Evolutionary conservation across 2,797 vertebrate genomes (phyloP).

Genomic region (Pangasius djambal): DNA sequence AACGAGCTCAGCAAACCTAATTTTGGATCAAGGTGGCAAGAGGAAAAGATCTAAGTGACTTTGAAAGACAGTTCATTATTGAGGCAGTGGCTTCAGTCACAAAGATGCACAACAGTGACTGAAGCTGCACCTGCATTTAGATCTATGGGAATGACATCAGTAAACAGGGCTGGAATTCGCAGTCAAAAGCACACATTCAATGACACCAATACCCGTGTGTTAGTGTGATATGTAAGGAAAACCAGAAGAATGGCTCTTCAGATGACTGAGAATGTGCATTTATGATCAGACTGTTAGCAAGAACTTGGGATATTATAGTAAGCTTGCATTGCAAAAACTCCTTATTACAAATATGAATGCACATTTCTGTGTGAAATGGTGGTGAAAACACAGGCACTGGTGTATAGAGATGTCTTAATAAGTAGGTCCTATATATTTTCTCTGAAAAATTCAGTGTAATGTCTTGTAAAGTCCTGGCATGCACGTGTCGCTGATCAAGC

Average conservation of each 20-base stretch:
- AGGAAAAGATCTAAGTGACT: background rate
- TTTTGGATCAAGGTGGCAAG: background rate
- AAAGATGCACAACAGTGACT: background rate
- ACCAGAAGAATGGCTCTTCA: background rate
- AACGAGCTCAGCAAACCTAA: background rate
- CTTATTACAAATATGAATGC: background rate
- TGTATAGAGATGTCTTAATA: background rate
- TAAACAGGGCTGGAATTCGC: background rate
- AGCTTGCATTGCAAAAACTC: background rate
- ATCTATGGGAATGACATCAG: background rate
- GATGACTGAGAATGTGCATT: background rate
- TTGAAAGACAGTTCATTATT: background rate
- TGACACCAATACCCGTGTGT: background rate
- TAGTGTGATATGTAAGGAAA: background rate
- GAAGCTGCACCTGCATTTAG: background rate
- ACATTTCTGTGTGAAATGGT: background rate
- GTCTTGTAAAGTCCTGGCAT: no score
- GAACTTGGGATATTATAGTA: background rate
- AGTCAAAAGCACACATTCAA: background rate
- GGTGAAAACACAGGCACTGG: background rate
- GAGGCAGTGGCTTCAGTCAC: background rate
- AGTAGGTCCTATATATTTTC: background rate
- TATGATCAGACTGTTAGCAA: background rate
- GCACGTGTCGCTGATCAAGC: no score
- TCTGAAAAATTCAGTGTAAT: no score